Base-by-base conservation (phyloP, 2,113 vertebrate genomes). In the Plotosus lineatus region DNA sequence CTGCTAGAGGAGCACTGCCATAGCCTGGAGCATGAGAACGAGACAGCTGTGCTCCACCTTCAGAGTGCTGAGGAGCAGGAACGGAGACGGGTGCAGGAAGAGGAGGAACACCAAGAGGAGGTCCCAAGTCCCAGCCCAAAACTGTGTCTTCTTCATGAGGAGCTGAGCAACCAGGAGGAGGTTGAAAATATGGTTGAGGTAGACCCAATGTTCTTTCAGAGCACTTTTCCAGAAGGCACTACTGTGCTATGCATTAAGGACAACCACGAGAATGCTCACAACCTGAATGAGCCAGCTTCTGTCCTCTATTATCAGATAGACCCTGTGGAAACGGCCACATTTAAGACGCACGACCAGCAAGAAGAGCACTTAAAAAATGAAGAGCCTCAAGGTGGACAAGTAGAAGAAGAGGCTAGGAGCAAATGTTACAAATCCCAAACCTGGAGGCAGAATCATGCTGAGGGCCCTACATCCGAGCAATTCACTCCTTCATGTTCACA, bases 1-100 rank as follows among this genome's bases (percentile, higher is more conserved):
- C 87, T 90, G 66, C 83, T 90, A 83, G 89, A 82, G 0, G 91
- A 92, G 83, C 91, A 89, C 15, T 81, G 82, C 82, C 91, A 92
- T 78, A 95, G 96, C 0, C 89, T 94, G 87, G 93, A 94, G 86
- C 87, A 91, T 7, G 94, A 95, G 86, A 95, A 95, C 10, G 97
- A 98, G 90, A 95, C 95, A 0, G 97, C 97, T 0, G 97, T 99
- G 86, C 89, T 97, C 89, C 97, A 99, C 89, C 93, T 99, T 76
- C 97, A 98, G 86, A 98, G 95, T 0, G 97, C 97, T 0, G 97
- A 97, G 92, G 96, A 98, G 83, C 90, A 96, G 88, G 96, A 98
- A 89, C 92, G 97, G 90, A 90, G 95, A 83, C 91, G 95, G 88
- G 93, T 94, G 0, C 95, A 95, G 82, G 95, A 96, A 3, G 95